Conservation (phyloP, 2,888 invertebrate genomes). For the Meteorus colon region DNA sequence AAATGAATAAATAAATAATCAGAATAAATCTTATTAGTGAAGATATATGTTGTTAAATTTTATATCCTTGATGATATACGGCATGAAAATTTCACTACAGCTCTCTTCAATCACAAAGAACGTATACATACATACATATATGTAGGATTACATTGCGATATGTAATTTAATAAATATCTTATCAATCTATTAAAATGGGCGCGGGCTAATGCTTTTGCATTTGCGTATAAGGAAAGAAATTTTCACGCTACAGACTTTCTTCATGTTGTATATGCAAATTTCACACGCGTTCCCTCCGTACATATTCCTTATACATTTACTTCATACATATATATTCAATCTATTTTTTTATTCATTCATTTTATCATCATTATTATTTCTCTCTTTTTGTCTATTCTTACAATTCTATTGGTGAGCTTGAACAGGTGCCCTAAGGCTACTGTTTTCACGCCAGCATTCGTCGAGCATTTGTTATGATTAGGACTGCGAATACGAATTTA, state of each 20-base stretch:
- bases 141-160: constrained; percentile 18
- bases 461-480: constrained; percentile 29
- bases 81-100: constrained; percentile 11
- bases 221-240: constrained; percentile 39
- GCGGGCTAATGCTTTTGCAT: constrained; percentile 36
- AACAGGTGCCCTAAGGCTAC: constrained; percentile 30
- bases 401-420: not conserved
- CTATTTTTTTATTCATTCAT: not conserved
- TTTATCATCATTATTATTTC: constrained; percentile 4
- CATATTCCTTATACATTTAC: constrained; percentile 1
- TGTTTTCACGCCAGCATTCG: constrained; percentile 42
- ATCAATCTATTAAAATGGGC: constrained; percentile 47
- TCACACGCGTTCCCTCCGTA: constrained; percentile 29
- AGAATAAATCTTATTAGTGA: not conserved
- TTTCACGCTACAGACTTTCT: constrained; percentile 41
- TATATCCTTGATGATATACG: not conserved
- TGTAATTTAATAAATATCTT: constrained; percentile 44
- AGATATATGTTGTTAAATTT: constrained; percentile 10
- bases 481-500: not conserved
- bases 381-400: not conserved
- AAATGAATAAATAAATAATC: not conserved
- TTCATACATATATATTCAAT: not conserved
- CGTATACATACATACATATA: constrained; percentile 10
- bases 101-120: constrained; percentile 18
- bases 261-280: constrained; percentile 27